Conservation (phyloP, 2,113 vertebrate genomes). For the Elachura formosa region DNA sequence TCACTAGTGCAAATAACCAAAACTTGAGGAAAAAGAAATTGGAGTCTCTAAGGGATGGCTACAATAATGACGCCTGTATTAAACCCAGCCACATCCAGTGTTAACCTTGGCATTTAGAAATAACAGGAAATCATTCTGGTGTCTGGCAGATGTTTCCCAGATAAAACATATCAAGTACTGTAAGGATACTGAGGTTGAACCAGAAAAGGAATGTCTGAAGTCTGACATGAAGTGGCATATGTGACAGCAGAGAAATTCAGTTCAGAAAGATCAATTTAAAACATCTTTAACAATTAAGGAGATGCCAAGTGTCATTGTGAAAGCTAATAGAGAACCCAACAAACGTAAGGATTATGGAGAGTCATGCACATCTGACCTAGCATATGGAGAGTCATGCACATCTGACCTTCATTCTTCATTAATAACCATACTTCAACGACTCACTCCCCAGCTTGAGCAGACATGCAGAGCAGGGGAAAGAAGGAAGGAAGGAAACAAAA, state of each 20-base stretch:
- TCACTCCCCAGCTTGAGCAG: background rate
- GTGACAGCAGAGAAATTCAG: background rate
- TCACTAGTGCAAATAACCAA: background rate
- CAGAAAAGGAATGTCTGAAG: conserved; percentile 1
- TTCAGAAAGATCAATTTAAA: conserved; percentile 1
- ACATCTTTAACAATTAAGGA: background rate
- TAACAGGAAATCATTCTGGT: background rate
- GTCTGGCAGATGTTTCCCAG: background rate
- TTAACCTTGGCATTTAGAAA: conserved; percentile 15
- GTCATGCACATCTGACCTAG: background rate
- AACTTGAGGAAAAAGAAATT: background rate
- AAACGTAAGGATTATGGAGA: background rate
- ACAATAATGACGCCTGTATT: background rate
- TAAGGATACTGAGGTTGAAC: background rate
- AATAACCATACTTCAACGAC: background rate
- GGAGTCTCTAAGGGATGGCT: background rate
- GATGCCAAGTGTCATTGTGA: background rate
- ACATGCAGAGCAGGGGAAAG: background rate
- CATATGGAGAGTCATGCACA: background rate
- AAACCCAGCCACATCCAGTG: background rate
- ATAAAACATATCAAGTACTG: background rate
- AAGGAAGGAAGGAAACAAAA: background rate
- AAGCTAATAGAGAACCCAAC: background rate
- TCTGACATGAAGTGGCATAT: background rate
- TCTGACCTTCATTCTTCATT: background rate